phyloP scores from a whole-genome alignment of 2,797 vertebrate species.

The Leucoraja ocellata region DNA sequence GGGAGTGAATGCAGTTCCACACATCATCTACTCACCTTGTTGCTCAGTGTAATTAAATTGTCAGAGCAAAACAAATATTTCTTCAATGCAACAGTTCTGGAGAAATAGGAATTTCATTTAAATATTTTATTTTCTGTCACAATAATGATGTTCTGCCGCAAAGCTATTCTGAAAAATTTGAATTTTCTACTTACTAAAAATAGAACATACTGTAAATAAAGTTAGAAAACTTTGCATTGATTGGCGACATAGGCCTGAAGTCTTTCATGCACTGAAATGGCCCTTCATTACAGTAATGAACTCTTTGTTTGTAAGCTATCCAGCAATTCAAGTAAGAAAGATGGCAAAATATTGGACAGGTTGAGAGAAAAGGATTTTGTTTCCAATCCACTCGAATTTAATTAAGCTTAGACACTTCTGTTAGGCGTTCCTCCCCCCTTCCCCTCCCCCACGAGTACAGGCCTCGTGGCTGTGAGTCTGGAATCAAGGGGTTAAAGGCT shows the following conservation, averaged over 20 bases:
- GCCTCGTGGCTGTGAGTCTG: too few relatives aligned
- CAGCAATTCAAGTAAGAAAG: too few relatives aligned
- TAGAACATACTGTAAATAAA: neutral
- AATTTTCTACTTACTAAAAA: neutral
- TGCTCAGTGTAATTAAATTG: neutral
- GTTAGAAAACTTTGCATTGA: neutral
- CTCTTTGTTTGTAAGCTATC: too few relatives aligned
- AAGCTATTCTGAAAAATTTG: neutral
- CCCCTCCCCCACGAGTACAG: too few relatives aligned
- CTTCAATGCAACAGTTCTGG: neutral
- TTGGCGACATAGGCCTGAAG: neutral
- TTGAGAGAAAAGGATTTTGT: neutral
- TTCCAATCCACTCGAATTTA: constrained; percentile 7
- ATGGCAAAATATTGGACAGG: constrained; percentile 10
- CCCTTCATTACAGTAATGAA: neutral
- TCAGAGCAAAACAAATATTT: neutral
- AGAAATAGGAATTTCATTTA: neutral
- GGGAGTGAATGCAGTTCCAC: neutral
- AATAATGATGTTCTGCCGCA: neutral
- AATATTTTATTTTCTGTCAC: neutral
- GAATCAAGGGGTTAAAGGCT: too few relatives aligned
- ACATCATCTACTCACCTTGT: neutral
- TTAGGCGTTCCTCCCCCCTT: too few relatives aligned
- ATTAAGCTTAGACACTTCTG: neutral
- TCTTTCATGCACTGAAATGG: neutral